Conservation (phyloP, 2,797 vertebrate species). For the Cephalopachus bancanus region DNA sequence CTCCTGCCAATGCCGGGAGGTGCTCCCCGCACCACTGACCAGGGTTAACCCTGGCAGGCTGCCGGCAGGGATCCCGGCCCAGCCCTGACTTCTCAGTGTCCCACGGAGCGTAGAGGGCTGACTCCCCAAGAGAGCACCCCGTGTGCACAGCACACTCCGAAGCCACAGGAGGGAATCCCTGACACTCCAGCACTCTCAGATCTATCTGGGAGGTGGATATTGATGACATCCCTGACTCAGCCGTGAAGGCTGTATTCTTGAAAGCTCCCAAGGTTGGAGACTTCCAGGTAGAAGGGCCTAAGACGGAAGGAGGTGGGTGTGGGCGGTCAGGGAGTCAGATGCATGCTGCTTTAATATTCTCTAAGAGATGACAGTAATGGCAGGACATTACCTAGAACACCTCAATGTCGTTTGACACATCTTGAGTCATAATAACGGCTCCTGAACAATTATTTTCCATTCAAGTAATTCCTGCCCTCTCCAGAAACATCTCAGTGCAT, state of each 20-base stretch:
- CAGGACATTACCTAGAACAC: slow-evolving; percentile 60
- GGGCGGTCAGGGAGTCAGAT: background rate
- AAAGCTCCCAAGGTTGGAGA: slow-evolving; percentile 37
- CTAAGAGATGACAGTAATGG: slow-evolving; percentile 57
- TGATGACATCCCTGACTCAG: background rate
- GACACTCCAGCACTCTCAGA: background rate
- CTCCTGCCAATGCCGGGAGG: background rate
- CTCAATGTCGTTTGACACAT: slow-evolving; percentile 69
- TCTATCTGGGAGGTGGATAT: background rate
- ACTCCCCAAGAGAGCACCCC: background rate
- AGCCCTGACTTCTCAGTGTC: background rate
- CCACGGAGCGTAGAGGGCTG: background rate
- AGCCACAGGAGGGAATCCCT: background rate
- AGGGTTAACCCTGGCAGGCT: background rate
- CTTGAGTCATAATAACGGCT: slow-evolving; percentile 50
- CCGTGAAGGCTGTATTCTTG: background rate
- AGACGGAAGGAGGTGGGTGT: background rate
- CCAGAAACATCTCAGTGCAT: background rate
- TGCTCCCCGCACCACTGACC: accelerated
- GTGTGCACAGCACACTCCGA: no score
- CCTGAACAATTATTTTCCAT: slow-evolving; percentile 73
- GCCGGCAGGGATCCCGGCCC: background rate
- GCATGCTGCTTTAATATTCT: slow-evolving; percentile 57
- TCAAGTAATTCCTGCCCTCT: slow-evolving; percentile 56
- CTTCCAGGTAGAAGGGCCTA: background rate